Evolutionary conservation across 2,888 invertebrate genomes (phyloP), one percentile per base, ranked within the genome.

Genomic region (Automeris io): DNA sequence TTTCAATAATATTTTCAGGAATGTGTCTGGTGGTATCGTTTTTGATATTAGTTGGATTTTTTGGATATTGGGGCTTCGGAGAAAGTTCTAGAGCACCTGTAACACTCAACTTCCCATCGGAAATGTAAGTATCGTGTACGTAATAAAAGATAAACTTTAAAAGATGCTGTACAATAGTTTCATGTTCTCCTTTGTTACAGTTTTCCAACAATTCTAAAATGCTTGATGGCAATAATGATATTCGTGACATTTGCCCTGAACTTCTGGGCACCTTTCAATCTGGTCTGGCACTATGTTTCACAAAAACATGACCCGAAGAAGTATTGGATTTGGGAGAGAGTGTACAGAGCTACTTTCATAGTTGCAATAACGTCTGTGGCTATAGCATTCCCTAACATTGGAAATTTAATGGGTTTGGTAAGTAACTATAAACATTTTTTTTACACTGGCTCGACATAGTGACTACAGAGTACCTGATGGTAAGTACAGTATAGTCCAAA

Each of bases 21-120:
- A 82, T 83, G 82, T 37, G 61, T 1, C 59, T 82, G 1, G 83
- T 83, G 2, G 70, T 83, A 0, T 54, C 66, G 0, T 82, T 83
- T 35, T 49, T 85, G 11, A 62, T 77, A 0, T 34, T 76, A 1
- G 77, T 82, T 1, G 85, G 85, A 22, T 85, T 85, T 45, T 85
- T 85, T 37, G 85, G 85, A 3, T 85, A 83, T 39, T 85, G 85
- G 85, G 85, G 85, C 0, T 85, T 70, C 24, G 76, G 79, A 18
- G 80, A 82, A 23, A 41, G 51, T 0, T 68, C 67, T 0, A 54
- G 51, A 23, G 72, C 82, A 22, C 85, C 85, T 0, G 81, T 85
- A 0, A 85, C 80, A 0, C 45, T 85, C 2, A 85, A 85, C 44
- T 83, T 85, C 35, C 82, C 83, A 0, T 46, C 61, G 1, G 73